Conservation (phyloP, 2,113 vertebrate genomes). For the Sapayoa aenigma region DNA sequence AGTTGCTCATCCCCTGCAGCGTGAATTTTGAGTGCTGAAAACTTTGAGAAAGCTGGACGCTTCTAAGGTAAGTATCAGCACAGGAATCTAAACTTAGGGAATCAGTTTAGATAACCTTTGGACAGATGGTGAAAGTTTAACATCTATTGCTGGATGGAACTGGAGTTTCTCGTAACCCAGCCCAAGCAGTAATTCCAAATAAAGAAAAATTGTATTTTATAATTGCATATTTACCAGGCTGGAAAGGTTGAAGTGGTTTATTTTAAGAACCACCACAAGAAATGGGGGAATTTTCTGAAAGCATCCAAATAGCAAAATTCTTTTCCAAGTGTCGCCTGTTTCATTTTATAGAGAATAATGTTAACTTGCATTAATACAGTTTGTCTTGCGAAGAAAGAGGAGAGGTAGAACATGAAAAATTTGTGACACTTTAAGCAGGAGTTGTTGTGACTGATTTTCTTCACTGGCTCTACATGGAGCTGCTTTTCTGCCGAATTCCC, state of each 20-base stretch:
- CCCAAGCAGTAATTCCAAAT: background rate
- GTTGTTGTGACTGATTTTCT: background rate
- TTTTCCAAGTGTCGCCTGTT: background rate
- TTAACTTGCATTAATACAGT: background rate
- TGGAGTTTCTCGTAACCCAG: background rate
- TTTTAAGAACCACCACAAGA: constrained; percentile 9
- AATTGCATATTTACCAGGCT: constrained; percentile 24
- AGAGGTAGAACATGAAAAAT: background rate
- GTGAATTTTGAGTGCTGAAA: background rate
- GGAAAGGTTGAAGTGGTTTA: constrained; percentile 38
- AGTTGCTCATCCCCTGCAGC: background rate
- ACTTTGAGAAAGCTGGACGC: background rate
- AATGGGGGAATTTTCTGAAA: background rate
- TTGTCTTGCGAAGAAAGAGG: background rate
- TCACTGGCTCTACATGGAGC: background rate
- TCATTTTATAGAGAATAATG: background rate
- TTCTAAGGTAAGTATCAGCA: background rate
- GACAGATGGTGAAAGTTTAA: constrained; percentile 33
- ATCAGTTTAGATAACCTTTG: constrained; percentile 12
- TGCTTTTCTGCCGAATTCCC: background rate
- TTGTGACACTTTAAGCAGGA: background rate
- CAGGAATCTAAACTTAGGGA: background rate
- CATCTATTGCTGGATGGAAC: background rate
- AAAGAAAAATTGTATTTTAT: constrained; percentile 3
- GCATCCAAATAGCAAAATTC: background rate